Percentiles rank a stretch among this genome's conserved stretches.
phyloP scores from a whole-genome alignment of 2,113 vertebrate species.

The Phrynocephalus versicolor region DNA sequence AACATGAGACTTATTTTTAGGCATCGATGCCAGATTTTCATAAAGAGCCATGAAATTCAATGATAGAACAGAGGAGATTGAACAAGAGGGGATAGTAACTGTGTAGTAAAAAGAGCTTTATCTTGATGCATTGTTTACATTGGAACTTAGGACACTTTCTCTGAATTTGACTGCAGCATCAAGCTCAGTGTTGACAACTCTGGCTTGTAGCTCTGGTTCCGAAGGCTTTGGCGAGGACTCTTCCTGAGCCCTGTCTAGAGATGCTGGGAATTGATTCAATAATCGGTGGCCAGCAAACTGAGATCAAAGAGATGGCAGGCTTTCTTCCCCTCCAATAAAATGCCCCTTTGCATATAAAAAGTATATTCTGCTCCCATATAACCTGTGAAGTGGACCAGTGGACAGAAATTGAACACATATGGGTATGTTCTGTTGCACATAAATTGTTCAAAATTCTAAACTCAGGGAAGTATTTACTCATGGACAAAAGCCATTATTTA shows the following conservation, averaged over 20 bases:
- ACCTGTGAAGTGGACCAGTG: not conserved
- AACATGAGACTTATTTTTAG: slow-evolving; percentile 18
- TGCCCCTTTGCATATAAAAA: not conserved
- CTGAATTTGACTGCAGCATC: not conserved
- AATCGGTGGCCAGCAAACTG: not conserved
- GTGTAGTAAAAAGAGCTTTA: not conserved
- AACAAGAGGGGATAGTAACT: not conserved
- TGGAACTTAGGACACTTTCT: not conserved
- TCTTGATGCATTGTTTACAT: not conserved
- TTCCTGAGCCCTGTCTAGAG: not conserved
- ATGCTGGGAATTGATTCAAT: not conserved
- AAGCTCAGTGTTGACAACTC: not conserved
- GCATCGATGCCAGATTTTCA: slow-evolving; percentile 6
- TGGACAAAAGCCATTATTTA: not conserved
- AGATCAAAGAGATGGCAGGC: not conserved
- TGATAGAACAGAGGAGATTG: not conserved
- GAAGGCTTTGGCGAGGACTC: not conserved
- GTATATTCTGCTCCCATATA: no score
- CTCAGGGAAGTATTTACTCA: not conserved
- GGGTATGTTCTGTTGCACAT: no score
- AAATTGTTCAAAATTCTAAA: no score
- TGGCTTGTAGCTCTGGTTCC: not conserved
- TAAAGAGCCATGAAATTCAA: fast-evolving
- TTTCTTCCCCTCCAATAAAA: not conserved
- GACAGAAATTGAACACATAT: not conserved